Evolutionary conservation across 2,113 vertebrate species (phyloP).

Genomic region (Chloroceryle aenea): DNA sequence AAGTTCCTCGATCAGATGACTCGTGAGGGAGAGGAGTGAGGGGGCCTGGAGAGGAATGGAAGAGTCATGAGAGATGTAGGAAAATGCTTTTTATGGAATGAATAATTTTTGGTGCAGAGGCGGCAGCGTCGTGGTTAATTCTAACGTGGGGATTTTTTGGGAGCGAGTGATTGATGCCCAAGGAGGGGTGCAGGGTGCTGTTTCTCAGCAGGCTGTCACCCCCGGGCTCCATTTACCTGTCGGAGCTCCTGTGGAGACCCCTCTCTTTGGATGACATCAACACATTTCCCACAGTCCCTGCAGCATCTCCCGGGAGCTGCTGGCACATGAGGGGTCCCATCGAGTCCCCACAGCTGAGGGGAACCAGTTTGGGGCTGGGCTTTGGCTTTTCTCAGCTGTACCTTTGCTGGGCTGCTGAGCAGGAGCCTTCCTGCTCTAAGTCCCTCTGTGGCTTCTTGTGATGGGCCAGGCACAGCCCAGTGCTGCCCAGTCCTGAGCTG

Average conservation of each 20-base stretch:
- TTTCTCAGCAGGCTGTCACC: neutral
- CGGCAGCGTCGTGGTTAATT: neutral
- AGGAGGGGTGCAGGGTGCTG: neutral
- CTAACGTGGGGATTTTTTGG: neutral
- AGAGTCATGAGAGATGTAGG: neutral
- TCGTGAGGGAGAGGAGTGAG: neutral
- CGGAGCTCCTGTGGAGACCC: rapidly evolving
- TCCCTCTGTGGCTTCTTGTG: neutral
- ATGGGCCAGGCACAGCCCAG: neutral
- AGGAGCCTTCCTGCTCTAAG: neutral
- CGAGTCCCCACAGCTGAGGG: rapidly evolving
- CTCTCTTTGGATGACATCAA: neutral
- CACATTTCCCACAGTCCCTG: neutral
- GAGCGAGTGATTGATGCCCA: neutral
- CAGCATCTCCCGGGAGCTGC: rapidly evolving
- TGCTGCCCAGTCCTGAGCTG: neutral
- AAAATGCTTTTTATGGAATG: conserved; percentile 27
- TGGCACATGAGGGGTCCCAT: rapidly evolving
- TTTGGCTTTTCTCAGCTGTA: neutral
- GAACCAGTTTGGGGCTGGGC: neutral
- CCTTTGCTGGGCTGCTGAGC: neutral
- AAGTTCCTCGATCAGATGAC: neutral
- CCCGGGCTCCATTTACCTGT: neutral
- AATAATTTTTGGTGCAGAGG: conserved; percentile 2
- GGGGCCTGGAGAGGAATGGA: neutral